Conservation (phyloP, 1,140 invertebrate genomes). For the Macrobrachium nipponense region DNA sequence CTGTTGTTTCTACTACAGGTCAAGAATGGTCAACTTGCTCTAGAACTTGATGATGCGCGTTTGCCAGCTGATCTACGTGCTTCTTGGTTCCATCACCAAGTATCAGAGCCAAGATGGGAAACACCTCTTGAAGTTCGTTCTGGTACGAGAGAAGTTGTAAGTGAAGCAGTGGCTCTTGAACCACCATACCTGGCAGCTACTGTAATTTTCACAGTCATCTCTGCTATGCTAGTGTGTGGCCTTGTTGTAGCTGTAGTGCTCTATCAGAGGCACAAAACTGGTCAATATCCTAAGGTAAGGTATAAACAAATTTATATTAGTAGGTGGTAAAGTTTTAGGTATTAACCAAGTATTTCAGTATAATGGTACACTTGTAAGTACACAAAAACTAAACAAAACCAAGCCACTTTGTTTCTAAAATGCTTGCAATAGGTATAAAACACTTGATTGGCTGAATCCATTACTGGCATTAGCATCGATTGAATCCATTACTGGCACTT, state of each 20-base stretch:
- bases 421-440: too few relatives aligned
- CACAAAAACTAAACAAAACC: too few relatives aligned
- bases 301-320: not conserved
- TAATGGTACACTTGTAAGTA: too few relatives aligned
- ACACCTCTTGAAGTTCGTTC: constrained; percentile 6
- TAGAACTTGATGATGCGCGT: constrained; percentile 62
- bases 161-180: constrained; percentile 74
- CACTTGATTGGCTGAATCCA: too few relatives aligned
- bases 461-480: too few relatives aligned
- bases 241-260: constrained; percentile 77
- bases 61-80: constrained; percentile 75
- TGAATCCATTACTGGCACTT: too few relatives aligned
- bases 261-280: constrained; percentile 70
- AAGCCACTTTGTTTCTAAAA: too few relatives aligned
- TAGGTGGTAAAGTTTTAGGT: too few relatives aligned
- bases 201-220: constrained; percentile 77
- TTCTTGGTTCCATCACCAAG: constrained; percentile 75
- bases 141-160: constrained; percentile 75
- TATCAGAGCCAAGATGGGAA: constrained; percentile 66
- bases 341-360: too few relatives aligned
- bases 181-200: constrained; percentile 79
- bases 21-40: constrained; percentile 63
- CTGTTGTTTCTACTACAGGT: constrained; percentile 14
- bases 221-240: constrained; percentile 79
- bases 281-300: constrained; percentile 60